A percentile compares a stretch with the other conserved stretches of the same genome.
phyloP scores from a whole-genome alignment of 2,888 invertebrate genomes.

The Plagodis pulveraria region DNA sequence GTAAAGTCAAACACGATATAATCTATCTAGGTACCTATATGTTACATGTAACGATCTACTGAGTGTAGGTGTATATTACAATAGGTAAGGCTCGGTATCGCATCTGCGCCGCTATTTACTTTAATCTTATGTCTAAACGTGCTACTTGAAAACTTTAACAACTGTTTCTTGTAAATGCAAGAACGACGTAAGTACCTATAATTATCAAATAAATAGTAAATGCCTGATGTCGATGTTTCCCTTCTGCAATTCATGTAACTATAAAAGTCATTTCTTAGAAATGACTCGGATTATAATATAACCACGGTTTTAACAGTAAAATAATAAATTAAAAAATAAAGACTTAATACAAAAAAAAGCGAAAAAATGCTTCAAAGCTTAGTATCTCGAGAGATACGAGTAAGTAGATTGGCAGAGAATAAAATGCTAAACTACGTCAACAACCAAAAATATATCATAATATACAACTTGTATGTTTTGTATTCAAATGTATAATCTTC shows the following conservation, averaged over 20 bases:
- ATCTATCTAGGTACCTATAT: no score
- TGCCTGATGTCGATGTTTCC: conserved; percentile 25
- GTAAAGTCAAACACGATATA: conserved; percentile 1
- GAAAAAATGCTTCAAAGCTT: conserved; percentile 34
- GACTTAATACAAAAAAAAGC: conserved; percentile 2
- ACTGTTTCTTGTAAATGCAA: conserved; percentile 44
- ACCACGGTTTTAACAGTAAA: conserved; percentile 16
- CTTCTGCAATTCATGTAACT: conserved; percentile 1
- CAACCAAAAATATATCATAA: conserved; percentile 15
- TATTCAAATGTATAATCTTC: conserved; percentile 2
- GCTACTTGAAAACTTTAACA: conserved; percentile 40
- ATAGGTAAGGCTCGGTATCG: conserved; percentile 24
- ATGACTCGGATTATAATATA: conserved; percentile 16
- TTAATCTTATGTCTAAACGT: conserved; percentile 38
- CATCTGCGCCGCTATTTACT: conserved; percentile 36
- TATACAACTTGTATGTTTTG: conserved; percentile 3
- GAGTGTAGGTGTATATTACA: not conserved
- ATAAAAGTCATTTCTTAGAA: conserved; percentile 27
- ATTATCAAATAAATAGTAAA: conserved; percentile 42
- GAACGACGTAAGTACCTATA: conserved; percentile 27
- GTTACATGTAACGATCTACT: not conserved
- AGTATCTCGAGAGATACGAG: conserved; percentile 13
- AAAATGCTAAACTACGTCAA: conserved; percentile 16
- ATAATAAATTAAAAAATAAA: conserved; percentile 21
- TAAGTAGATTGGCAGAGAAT: conserved; percentile 19